Percentiles rank a stretch among this genome's conserved stretches.
Conservation (phyloP, 2,113 vertebrate genomes). For the Dinomys branickii region DNA sequence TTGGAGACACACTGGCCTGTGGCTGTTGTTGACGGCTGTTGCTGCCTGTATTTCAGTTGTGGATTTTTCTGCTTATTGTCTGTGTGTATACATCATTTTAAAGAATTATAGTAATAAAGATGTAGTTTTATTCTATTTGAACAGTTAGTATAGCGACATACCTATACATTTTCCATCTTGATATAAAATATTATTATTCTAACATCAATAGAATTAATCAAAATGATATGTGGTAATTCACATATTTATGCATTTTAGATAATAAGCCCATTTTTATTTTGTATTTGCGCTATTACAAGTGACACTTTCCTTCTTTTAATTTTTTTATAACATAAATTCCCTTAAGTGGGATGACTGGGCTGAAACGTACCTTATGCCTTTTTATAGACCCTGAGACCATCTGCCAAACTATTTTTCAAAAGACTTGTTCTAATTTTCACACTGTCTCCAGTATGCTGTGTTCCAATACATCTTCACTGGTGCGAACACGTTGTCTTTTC, state of each 20-base stretch:
- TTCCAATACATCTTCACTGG: constrained; percentile 64
- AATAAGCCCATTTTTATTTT: not conserved
- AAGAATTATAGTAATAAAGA: not conserved
- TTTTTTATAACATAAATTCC: constrained; percentile 45
- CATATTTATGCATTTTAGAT: not conserved
- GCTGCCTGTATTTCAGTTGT: not conserved
- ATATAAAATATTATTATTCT: constrained; percentile 8
- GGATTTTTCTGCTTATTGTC: not conserved
- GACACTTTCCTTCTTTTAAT: not conserved
- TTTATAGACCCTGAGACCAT: constrained; percentile 70
- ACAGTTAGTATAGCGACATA: not conserved
- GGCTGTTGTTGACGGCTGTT: not conserved
- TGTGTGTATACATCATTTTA: not conserved
- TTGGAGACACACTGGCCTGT: not conserved
- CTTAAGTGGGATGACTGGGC: constrained; percentile 1
- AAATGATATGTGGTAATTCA: not conserved
- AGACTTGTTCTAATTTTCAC: constrained; percentile 70
- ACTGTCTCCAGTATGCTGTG: constrained; percentile 64
- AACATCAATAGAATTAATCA: not conserved
- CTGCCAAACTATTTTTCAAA: constrained; percentile 70
- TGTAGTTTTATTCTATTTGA: not conserved
- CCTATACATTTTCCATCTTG: not conserved
- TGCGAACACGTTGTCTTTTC: constrained; percentile 74
- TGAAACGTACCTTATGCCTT: constrained; percentile 11
- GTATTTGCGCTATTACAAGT: constrained; percentile 39